Percentiles rank a stretch among this genome's conserved stretches.
Evolutionary conservation across 2,888 invertebrate species (phyloP).

Genomic region (Hylaea fasciaria): DNA sequence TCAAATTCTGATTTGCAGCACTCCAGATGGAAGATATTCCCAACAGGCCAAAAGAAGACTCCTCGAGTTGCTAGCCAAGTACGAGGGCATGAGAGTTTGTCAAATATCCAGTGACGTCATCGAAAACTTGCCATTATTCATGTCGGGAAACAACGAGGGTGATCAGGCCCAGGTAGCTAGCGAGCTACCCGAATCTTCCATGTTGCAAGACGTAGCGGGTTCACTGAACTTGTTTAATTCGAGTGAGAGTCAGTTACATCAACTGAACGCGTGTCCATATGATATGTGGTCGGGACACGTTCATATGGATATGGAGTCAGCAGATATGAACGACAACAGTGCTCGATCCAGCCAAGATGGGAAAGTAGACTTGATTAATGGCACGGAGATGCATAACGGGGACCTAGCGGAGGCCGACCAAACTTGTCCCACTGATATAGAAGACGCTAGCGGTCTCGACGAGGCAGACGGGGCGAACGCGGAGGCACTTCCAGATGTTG

Average conservation of each 20-base stretch:
- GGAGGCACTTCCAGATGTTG: slow-evolving; percentile 76
- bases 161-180: slow-evolving; percentile 57
- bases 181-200: slow-evolving; percentile 67
- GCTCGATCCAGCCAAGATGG: slow-evolving; percentile 72
- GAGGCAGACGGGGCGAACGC: slow-evolving; percentile 55
- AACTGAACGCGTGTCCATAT: slow-evolving; percentile 70
- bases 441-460: slow-evolving; percentile 51
- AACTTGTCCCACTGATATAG: slow-evolving; percentile 81
- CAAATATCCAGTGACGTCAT: slow-evolving; percentile 75
- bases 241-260: slow-evolving; percentile 72
- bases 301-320: slow-evolving; percentile 67
- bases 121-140: slow-evolving; percentile 66
- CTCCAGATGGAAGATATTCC: slow-evolving; percentile 67
- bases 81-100: slow-evolving; percentile 73
- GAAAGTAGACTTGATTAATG: slow-evolving; percentile 76
- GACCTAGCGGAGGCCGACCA: slow-evolving; percentile 94
- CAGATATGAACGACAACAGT: slow-evolving; percentile 63
- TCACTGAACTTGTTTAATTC: slow-evolving; percentile 72
- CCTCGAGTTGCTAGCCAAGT: slow-evolving; percentile 69
- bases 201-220: slow-evolving; percentile 79
- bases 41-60: slow-evolving; percentile 68
- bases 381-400: slow-evolving; percentile 86
- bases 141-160: slow-evolving; percentile 55
- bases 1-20: slow-evolving; percentile 73
- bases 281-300: slow-evolving; percentile 75